Percentiles rank a stretch among this genome's conserved stretches.
phyloP scores from a whole-genome alignment of 2,888 invertebrate species.

The Urechis unicinctus region DNA sequence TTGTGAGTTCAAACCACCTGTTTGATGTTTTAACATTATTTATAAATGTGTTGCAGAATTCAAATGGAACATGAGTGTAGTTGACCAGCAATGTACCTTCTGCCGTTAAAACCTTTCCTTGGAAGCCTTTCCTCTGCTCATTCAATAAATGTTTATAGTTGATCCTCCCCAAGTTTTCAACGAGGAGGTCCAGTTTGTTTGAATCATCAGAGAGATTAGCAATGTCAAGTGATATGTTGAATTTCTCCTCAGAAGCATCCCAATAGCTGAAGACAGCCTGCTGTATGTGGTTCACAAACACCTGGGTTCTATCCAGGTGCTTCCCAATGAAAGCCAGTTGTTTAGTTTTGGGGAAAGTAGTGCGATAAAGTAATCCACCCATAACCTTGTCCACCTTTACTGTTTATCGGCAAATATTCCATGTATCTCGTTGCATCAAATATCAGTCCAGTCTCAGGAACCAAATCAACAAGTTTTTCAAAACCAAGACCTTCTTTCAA shows the following conservation, averaged over 20 bases:
- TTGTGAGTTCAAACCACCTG: too few species aligned
- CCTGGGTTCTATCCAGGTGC: slow-evolving; percentile 52
- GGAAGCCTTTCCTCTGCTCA: slow-evolving; percentile 13
- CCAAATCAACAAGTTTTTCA: not conserved
- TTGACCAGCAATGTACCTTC: not conserved
- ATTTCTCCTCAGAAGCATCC: not conserved
- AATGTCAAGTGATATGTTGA: not conserved
- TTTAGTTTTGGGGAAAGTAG: slow-evolving; percentile 24
- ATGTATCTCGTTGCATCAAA: not conserved
- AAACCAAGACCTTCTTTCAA: not conserved
- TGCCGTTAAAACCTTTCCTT: slow-evolving; percentile 4
- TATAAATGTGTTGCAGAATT: slow-evolving; percentile 13
- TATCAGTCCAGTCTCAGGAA: not conserved
- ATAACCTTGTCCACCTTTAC: slow-evolving; percentile 56
- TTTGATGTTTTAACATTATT: not conserved
- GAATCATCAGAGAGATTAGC: not conserved
- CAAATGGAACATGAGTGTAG: slow-evolving; percentile 15
- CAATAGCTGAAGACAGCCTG: not conserved
- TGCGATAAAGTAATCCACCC: slow-evolving; percentile 57
- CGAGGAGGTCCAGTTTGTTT: slow-evolving; percentile 12
- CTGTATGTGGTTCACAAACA: not conserved
- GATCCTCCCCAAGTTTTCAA: slow-evolving; percentile 20
- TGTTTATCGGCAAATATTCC: not conserved
- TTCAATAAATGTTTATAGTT: slow-evolving; percentile 11
- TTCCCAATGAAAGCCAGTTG: slow-evolving; percentile 20